phyloP scores from a whole-genome alignment of 2,113 vertebrate species.

The Fregata magnificens region DNA sequence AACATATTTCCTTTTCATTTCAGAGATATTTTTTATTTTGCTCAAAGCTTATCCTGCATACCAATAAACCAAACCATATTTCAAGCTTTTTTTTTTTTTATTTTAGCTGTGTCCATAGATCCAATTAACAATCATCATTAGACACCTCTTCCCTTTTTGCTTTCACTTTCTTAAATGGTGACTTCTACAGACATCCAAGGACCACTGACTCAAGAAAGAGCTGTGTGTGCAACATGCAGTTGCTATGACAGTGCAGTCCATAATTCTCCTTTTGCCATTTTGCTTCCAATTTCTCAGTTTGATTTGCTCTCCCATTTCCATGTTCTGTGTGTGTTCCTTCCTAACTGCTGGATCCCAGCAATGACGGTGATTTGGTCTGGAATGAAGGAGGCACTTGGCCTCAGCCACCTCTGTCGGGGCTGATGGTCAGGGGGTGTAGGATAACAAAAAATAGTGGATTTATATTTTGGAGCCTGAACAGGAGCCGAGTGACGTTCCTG shows the following conservation, averaged over 20 bases:
- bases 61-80: conserved; percentile 62
- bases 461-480: not conserved
- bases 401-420: too few relatives aligned
- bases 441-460: not conserved
- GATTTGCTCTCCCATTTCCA: not conserved
- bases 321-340: not conserved
- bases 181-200: not conserved
- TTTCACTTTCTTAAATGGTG: not conserved
- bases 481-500: not conserved
- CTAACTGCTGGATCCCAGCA: not conserved
- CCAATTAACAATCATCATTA: not conserved
- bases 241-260: not conserved
- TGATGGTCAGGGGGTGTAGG: not conserved
- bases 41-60: conserved; percentile 18
- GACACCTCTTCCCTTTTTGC: not conserved
- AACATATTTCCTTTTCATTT: conserved; percentile 67
- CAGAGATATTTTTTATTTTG: not conserved
- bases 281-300: not conserved
- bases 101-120: not conserved
- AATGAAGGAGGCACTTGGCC: not conserved
- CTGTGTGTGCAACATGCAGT: not conserved
- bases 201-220: not conserved
- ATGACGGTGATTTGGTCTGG: not conserved
- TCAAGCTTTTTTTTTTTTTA: not conserved
- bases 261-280: not conserved